Conservation (phyloP, 2,113 vertebrate genomes). For the Brienomyrus longianalis region DNA sequence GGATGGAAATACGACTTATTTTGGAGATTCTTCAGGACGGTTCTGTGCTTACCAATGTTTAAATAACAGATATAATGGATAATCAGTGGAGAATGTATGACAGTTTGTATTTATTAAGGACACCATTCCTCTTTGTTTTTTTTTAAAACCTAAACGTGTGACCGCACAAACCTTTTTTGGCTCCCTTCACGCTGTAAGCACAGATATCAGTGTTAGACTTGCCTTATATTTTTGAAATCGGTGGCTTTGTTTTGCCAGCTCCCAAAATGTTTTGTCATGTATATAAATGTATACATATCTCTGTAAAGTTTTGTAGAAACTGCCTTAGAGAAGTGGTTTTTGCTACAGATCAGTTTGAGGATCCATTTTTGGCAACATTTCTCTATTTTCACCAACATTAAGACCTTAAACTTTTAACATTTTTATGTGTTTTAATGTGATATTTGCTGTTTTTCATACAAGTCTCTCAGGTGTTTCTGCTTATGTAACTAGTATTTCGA, state of each 20-base stretch:
- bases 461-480: conserved; percentile 20
- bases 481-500: conserved; percentile 9
- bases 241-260: conserved; percentile 32
- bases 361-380: conserved; percentile 14
- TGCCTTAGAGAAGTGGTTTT: conserved; percentile 12
- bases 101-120: not conserved
- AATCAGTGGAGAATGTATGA: not conserved
- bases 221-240: conserved; percentile 19
- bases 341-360: not conserved
- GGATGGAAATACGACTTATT: conserved; percentile 16
- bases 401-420: not conserved
- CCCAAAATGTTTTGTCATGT: conserved; percentile 41
- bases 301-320: conserved; percentile 43
- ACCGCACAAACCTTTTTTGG: conserved; percentile 12
- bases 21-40: not conserved
- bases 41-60: not conserved
- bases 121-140: not conserved
- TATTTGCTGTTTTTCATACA: not conserved
- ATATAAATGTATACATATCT: conserved; percentile 51
- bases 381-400: conserved; percentile 15
- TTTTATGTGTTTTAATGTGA: conserved; percentile 16
- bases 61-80: not conserved
- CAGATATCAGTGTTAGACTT: conserved; percentile 35
- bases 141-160: conserved; percentile 17
- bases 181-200: conserved; percentile 22